These are phyloP conservation scores for Sciurus niger DNA, from an alignment of 2,113 vertebrate species.

Conservation along the genomic window DNA sequence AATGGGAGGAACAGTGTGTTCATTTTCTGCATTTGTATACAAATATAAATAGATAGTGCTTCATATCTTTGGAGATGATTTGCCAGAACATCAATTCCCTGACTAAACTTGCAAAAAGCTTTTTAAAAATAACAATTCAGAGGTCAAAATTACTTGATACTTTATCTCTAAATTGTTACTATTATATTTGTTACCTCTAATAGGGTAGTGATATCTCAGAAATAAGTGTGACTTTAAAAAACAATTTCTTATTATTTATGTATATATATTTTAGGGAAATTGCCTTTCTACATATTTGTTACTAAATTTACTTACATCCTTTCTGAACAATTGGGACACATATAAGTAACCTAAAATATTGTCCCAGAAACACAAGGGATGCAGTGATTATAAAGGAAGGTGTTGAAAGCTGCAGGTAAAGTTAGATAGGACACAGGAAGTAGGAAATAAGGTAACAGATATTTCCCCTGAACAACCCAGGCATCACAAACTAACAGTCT, in stretches of 20 bases:
- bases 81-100: background rate
- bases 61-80: background rate
- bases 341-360: conserved; percentile 10
- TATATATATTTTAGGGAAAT: background rate
- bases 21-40: background rate
- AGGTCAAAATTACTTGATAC: background rate
- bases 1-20: background rate
- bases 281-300: background rate
- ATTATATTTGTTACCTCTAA: background rate
- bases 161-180: background rate
- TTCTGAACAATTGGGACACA: background rate
- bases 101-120: background rate
- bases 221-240: background rate
- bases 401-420: background rate
- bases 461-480: background rate
- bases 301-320: background rate
- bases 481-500: background rate
- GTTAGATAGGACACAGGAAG: background rate
- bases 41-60: background rate
- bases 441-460: background rate
- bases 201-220: background rate
- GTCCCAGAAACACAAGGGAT: background rate
- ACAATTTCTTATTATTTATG: background rate
- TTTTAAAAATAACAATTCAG: background rate
- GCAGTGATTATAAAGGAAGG: background rate